Evolutionary conservation across 2,888 invertebrate species (phyloP), one percentile per base, ranked within the genome.

Genomic region (Yponomeuta plumbellus): DNA sequence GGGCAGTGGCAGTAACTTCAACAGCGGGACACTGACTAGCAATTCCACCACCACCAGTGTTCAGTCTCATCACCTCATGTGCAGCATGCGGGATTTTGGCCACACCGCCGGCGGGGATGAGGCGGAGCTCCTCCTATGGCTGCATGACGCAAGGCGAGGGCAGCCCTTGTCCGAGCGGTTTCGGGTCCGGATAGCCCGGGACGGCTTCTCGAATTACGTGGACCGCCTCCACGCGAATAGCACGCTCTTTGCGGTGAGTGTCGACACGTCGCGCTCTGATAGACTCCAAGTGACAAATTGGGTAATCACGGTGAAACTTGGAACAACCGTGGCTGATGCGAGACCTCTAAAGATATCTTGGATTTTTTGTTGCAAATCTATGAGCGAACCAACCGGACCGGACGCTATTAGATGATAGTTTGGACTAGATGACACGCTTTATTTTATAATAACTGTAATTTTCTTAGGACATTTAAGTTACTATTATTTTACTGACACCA

Each of bases 31-130:
- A 4, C 82, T 88, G 66, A 85, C 86, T 0, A 88, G 80, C 75
- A 81, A 75, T 63, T 11, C 70, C 20, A 74, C 71, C 8, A 65
- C 68, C n/a, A 70, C 81, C 2, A 74, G 86, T 21, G 84, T 82
- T 39, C 88, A 89, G 71, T 87, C 91, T n/a, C 83, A 88, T 74
- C 85, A 98, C 84, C 91, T 98, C 66, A 86, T 97, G 85, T 95
- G 97, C 83, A 96, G 96, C 78, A 95, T 97, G 94, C 91, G 97
- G 20, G 96, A 97, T 83, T 97, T 97, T 80, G 96, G 96, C 0
- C 96, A 96, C 80, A 95, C 96, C 65, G 94, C 97, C 1, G 96
- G 96, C 0, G 97, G 97, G 0, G 97, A 98, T 83, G 97, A 97
- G 79, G 96, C 96, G 0, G 97, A 98, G 85, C 93, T 98, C 20